phyloP scores from a whole-genome alignment of 2,888 invertebrate species.

The Pristionchus arcanus region DNA sequence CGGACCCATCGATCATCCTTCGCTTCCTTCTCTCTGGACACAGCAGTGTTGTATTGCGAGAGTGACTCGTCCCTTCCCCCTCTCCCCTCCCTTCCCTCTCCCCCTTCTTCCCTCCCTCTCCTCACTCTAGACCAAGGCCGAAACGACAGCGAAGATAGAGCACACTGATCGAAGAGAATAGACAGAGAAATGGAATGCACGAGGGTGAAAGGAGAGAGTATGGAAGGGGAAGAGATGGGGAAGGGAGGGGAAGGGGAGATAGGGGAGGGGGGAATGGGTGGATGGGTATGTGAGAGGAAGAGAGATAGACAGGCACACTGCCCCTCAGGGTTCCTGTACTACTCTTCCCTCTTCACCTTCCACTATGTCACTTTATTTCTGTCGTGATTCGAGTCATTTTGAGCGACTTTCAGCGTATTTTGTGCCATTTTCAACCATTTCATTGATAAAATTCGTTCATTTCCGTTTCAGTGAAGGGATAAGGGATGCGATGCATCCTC shows the following conservation, averaged over 20 bases:
- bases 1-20: conserved; percentile 39
- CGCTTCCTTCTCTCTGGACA: conserved; percentile 25
- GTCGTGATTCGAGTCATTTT: neutral
- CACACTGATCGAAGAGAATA: conserved; percentile 13
- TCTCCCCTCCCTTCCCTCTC: conserved; percentile 4
- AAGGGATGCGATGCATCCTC: conserved; percentile 50
- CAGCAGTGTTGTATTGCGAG: conserved; percentile 36
- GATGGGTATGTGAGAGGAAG: neutral
- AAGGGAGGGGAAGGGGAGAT: conserved; percentile 35
- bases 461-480: neutral
- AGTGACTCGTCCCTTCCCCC: conserved; percentile 25
- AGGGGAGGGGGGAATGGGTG: conserved; percentile 34
- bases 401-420: neutral
- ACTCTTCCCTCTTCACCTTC: neutral
- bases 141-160: conserved; percentile 15
- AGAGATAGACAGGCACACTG: conserved; percentile 15
- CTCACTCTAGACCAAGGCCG: conserved; percentile 43
- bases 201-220: conserved; percentile 15
- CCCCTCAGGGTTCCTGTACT: conserved; percentile 14
- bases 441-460: neutral
- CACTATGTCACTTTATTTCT: conserved; percentile 8
- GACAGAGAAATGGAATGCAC: conserved; percentile 41
- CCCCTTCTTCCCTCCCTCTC: neutral
- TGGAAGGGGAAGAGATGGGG: conserved; percentile 1
- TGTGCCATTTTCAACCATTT: neutral